A percentile compares a stretch with the other conserved stretches of the same genome.
These are phyloP conservation scores for Cosmopolites sordidus DNA, from an alignment of 2,888 invertebrate genomes.

Conservation along the genomic window DNA sequence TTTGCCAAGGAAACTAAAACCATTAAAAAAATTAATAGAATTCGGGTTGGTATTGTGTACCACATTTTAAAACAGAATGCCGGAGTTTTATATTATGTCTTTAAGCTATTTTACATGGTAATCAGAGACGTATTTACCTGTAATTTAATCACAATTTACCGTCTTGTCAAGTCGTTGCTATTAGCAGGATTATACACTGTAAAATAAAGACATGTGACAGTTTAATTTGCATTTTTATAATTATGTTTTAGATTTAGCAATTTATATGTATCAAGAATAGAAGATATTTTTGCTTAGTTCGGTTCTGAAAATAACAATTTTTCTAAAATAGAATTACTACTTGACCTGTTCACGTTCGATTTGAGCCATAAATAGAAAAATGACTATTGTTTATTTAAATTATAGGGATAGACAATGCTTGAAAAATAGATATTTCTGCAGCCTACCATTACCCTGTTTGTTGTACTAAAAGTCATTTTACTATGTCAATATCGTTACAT, in stretches of 20 bases:
- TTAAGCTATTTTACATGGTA: background rate
- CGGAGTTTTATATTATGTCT: background rate
- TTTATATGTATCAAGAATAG: no score
- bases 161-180: no score
- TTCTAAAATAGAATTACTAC: no score
- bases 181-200: background rate
- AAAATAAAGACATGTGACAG: background rate
- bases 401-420: background rate
- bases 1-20: background rate
- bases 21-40: constrained; percentile 11
- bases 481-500: no score
- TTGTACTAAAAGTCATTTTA: background rate
- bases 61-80: constrained; percentile 23
- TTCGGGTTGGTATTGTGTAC: constrained; percentile 3
- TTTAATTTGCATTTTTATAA: background rate
- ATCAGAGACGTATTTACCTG: background rate
- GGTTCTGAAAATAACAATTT: no score
- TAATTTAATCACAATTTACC: background rate
- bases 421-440: background rate
- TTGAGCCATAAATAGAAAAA: background rate
- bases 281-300: no score
- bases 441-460: background rate
- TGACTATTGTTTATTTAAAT: background rate
- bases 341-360: no score
- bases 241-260: no score